phyloP scores from a whole-genome alignment of 2,113 vertebrate genomes.

The Pristiophorus japonicus region DNA sequence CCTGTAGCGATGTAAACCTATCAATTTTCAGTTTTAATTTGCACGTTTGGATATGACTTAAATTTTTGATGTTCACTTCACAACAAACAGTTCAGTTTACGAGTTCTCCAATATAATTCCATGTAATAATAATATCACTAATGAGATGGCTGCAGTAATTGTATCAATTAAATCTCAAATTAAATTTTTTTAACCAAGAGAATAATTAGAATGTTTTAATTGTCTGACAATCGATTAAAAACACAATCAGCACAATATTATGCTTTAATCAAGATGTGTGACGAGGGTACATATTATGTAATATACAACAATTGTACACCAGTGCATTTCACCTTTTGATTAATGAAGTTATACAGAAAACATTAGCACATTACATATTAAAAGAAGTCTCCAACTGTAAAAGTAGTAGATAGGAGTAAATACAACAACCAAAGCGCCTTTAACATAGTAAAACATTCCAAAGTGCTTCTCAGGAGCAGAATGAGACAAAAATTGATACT shows the following conservation, averaged over 20 bases:
- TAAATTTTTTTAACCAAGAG: background rate
- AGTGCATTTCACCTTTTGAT: background rate
- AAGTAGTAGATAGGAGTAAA: background rate
- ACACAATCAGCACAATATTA: background rate
- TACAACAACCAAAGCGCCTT: background rate
- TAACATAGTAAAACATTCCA: background rate
- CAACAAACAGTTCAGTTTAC: background rate
- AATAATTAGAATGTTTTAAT: background rate
- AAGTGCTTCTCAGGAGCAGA: background rate
- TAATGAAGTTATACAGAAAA: background rate
- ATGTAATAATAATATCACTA: background rate
- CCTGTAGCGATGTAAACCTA: background rate
- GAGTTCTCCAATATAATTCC: background rate
- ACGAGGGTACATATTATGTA: background rate
- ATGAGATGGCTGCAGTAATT: background rate
- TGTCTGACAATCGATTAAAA: background rate
- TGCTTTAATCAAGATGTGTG: background rate
- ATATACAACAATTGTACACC: background rate
- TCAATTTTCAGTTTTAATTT: background rate
- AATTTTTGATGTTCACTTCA: background rate
- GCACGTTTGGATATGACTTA: background rate
- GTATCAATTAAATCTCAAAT: background rate
- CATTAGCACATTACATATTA: background rate
- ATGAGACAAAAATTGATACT: background rate
- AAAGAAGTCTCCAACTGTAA: background rate